phyloP scores from a whole-genome alignment of 2,888 invertebrate genomes.

The Pherbina coryleti region DNA sequence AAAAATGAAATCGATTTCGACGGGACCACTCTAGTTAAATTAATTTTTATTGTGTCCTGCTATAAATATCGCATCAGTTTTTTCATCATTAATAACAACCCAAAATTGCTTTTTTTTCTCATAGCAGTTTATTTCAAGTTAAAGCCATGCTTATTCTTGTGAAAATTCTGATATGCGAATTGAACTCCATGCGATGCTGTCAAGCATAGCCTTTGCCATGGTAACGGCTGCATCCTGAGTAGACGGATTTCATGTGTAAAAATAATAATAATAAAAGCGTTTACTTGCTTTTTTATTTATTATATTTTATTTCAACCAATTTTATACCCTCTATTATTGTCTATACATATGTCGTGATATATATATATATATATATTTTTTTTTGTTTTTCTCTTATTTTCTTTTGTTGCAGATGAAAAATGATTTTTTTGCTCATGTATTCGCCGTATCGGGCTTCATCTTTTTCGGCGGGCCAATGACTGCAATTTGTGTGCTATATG shows the following conservation, averaged over 20 bases:
- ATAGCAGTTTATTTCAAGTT: not conserved
- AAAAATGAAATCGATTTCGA: too few relatives aligned
- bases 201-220: not conserved
- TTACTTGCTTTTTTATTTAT: not conserved
- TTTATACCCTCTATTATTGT: not conserved
- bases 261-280: too few relatives aligned
- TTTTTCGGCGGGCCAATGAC: slow-evolving; percentile 92
- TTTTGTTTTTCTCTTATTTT: not conserved
- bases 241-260: too few relatives aligned
- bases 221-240: not conserved
- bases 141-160: slow-evolving; percentile 11
- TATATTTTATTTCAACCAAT: not conserved
- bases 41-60: too few relatives aligned
- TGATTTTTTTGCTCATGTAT: slow-evolving; percentile 75
- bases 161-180: not conserved
- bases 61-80: not conserved
- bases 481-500: slow-evolving; percentile 85
- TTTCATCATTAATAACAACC: not conserved
- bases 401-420: slow-evolving; percentile 63
- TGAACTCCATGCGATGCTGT: too few relatives aligned
- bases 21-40: too few relatives aligned
- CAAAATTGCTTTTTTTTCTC: too few relatives aligned
- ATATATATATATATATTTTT: not conserved
- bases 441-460: slow-evolving; percentile 83
- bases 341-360: not conserved